These are phyloP conservation scores for Oreohelix idahoensis DNA, from an alignment of 1,140 invertebrate genomes.

Conservation along the genomic window DNA sequence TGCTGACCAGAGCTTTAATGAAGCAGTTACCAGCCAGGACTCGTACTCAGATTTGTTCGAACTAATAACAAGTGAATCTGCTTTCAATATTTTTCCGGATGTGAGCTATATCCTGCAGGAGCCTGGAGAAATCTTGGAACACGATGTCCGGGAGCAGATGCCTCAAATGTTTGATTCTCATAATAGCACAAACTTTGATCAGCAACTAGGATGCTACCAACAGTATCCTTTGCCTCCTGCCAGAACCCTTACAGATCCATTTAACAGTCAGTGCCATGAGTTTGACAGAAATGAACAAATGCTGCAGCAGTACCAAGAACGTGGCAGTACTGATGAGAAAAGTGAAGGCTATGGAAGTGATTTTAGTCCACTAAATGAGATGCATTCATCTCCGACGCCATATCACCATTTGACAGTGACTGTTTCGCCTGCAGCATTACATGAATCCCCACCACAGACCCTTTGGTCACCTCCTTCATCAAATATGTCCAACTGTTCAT, in stretches of 20 bases:
- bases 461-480: not conserved
- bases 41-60: not conserved
- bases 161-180: too few species aligned
- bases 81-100: not conserved
- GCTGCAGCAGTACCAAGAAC: not conserved
- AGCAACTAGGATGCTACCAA: not conserved
- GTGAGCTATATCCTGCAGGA: not conserved
- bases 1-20: not conserved
- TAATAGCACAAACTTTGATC: too few species aligned
- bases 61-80: not conserved
- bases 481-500: not conserved
- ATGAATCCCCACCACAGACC: not conserved
- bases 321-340: not conserved
- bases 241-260: not conserved
- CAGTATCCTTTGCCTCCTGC: slow-evolving; percentile 1
- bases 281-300: not conserved
- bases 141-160: not conserved
- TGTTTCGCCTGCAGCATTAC: not conserved
- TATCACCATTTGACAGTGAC: not conserved
- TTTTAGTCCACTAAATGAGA: not conserved
- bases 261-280: not conserved
- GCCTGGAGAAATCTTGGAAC: not conserved
- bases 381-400: not conserved
- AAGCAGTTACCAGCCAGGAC: not conserved
- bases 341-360: not conserved